Evolutionary conservation across 2,113 vertebrate genomes (phyloP), one percentile per base, ranked within the genome.

Genomic region (Microcebus ravelobensis): DNA sequence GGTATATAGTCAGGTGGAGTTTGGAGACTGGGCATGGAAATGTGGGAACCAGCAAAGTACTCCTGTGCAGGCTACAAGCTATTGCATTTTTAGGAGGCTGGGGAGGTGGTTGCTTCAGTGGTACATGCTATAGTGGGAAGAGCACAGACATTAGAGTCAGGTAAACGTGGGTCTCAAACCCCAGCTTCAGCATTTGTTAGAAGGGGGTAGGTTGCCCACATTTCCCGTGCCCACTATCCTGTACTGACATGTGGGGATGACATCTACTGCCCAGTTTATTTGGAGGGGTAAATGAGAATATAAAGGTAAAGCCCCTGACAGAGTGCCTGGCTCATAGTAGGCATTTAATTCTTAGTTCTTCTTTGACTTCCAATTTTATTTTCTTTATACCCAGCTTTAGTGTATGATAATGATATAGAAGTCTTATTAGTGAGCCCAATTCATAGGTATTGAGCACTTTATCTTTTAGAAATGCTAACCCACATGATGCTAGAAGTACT

Each of bases 251-350:
- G 15, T 84, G 52, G 29, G 42, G n/a, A 48, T 55, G n/a, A 85
- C n/a, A 48, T 91, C 31, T 81, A 5, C 17, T 77, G n/a, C 61
- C 39, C 8, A 61, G 34, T 83, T 83, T 88, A 89, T 90, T 89
- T 89, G 84, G 57, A 96, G 57, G 14, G 55, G 73, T 87, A 83
- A 94, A 59, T 89, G 70, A 94, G 34, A 94, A 67, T 67, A 71
- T 61, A 74, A 90, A 55, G 0, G 1, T 20, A 88, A 82, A 29
- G 5, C 10, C 25, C 71, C 79, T 39, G 48, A 12, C 15, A 57
- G 14, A 61, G 10, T 85, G 21, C 61, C 67, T 91, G 77, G 52
- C 67, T 91, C 42, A 48, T 68, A 74, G 31, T 61, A 92, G 90
- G 57, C 39, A 63, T 61, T 84, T 77, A 91, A 67, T 9, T 88